Evolutionary conservation across 2,113 vertebrate species (phyloP).

Genomic region (Circaetus cinerascens): DNA sequence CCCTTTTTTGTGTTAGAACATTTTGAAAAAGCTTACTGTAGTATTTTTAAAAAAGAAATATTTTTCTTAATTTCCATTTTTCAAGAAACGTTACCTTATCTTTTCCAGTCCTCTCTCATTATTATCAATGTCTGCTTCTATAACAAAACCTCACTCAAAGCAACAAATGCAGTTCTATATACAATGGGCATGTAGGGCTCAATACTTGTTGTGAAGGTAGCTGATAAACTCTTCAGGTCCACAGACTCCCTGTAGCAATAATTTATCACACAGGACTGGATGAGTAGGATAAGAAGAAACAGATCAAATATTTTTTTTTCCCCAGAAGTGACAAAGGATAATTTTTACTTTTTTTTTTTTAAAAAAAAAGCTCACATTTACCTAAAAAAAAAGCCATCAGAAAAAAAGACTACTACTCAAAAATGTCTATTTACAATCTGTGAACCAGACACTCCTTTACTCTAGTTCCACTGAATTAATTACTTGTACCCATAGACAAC

Average conservation of each 20-base stretch:
- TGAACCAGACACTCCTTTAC: background rate
- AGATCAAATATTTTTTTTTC: background rate
- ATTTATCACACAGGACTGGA: background rate
- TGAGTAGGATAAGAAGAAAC: background rate
- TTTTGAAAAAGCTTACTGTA: background rate
- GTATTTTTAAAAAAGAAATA: background rate
- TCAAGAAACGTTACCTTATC: background rate
- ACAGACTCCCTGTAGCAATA: background rate
- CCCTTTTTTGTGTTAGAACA: background rate
- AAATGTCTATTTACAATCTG: slow-evolving; percentile 31
- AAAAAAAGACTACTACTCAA: background rate
- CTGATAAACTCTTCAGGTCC: background rate
- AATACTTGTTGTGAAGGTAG: background rate
- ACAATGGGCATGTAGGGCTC: background rate
- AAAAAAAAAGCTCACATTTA: background rate
- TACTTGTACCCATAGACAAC: background rate
- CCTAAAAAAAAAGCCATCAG: background rate
- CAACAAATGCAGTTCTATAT: background rate
- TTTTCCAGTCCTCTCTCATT: background rate
- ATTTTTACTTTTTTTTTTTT: background rate
- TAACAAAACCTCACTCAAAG: background rate
- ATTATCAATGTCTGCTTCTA: background rate
- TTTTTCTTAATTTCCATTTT: background rate
- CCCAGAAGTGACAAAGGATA: background rate
- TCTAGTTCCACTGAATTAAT: background rate